A percentile compares a stretch with the other conserved stretches of the same genome.
These are phyloP conservation scores for Ammospiza nelsoni DNA, from an alignment of 2,113 vertebrate genomes.

Conservation along the genomic window DNA sequence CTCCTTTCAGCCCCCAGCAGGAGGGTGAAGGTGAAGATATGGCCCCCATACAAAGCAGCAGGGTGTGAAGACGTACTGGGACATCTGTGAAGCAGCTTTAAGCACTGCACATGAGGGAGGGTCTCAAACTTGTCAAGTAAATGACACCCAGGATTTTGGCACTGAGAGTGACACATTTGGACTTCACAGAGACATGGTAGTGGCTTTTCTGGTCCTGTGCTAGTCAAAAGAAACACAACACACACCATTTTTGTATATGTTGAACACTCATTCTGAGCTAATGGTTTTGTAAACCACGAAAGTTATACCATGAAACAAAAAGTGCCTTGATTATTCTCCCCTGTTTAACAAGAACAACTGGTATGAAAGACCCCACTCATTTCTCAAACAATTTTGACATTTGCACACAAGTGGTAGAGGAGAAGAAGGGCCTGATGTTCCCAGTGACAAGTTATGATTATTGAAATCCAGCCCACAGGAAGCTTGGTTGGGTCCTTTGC, in stretches of 20 bases:
- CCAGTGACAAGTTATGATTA: neutral
- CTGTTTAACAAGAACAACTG: neutral
- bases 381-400: neutral
- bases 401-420: neutral
- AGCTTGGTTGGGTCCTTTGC: neutral
- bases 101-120: neutral
- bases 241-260: neutral
- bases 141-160: conserved; percentile 27
- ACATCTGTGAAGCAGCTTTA: neutral
- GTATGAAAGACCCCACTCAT: neutral
- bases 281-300: neutral
- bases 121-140: conserved; percentile 20
- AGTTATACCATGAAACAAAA: neutral
- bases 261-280: neutral
- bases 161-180: conserved; percentile 1
- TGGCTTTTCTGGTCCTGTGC: conserved; percentile 24
- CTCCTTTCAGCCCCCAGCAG: neutral
- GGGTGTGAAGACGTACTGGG: neutral
- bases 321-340: neutral
- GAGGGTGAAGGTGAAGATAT: neutral
- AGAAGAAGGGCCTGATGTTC: neutral
- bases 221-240: neutral
- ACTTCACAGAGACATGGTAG: neutral
- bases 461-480: neutral
- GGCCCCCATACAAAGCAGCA: neutral